Conservation (phyloP, 2,888 invertebrate genomes). For the Caenorhabditis becei region DNA sequence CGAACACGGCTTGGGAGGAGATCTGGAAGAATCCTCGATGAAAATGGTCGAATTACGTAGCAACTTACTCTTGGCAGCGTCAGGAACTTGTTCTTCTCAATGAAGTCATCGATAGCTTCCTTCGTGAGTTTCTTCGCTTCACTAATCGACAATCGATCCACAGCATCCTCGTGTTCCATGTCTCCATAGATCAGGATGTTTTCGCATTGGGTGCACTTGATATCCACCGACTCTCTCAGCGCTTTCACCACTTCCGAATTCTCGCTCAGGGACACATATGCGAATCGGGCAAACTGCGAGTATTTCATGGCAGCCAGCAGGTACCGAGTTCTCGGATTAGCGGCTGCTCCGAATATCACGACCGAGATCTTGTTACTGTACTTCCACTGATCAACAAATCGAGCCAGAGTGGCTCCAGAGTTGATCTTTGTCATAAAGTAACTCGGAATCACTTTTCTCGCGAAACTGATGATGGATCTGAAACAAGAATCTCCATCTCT, state of each 20-base stretch:
- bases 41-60: background rate
- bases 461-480: conserved; percentile 81
- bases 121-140: conserved; percentile 71
- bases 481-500: conserved; percentile 12
- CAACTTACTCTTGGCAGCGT: conserved; percentile 81
- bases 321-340: conserved; percentile 76
- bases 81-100: conserved; percentile 82
- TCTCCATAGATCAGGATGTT: conserved; percentile 83
- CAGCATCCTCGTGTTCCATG: conserved; percentile 79
- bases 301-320: conserved; percentile 79
- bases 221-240: conserved; percentile 72
- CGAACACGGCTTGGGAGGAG: conserved; percentile 82
- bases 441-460: conserved; percentile 81
- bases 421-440: conserved; percentile 71
- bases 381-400: conserved; percentile 78
- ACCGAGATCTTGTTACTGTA: conserved; percentile 77
- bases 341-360: conserved; percentile 74
- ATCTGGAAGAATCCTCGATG: conserved; percentile 70
- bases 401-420: conserved; percentile 66
- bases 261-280: conserved; percentile 70
- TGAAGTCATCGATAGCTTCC: conserved; percentile 81
- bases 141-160: conserved; percentile 71
- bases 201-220: conserved; percentile 80
- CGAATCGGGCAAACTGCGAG: conserved; percentile 77
- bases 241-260: conserved; percentile 49